phyloP scores from a whole-genome alignment of 2,797 vertebrate species.

The Paratrypauchen microcephalus region DNA sequence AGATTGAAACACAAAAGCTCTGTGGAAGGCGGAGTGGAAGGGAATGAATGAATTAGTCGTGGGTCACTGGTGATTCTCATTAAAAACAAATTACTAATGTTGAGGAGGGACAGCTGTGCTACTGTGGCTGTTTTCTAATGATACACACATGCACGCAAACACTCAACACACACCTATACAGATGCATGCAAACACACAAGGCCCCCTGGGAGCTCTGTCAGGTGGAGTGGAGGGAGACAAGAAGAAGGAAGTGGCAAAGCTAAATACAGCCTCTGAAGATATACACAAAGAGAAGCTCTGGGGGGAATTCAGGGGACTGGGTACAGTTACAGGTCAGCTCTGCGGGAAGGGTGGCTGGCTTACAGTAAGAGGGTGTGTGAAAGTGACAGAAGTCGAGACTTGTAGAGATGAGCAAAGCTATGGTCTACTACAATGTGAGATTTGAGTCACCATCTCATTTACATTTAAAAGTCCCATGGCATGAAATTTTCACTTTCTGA shows the following conservation, averaged over 20 bases:
- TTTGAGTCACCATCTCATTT: not conserved
- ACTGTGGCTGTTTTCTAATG: conserved; percentile 95
- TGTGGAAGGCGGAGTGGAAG: conserved; percentile 83
- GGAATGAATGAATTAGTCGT: conserved; percentile 99
- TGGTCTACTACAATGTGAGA: not conserved
- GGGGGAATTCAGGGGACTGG: conserved; percentile 21
- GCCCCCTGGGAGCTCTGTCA: conserved; percentile 80
- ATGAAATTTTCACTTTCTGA: too few relatives aligned
- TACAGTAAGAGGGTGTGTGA: not conserved
- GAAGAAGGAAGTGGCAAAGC: conserved; percentile 77
- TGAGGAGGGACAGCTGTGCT: conserved; percentile 99
- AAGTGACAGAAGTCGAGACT: not conserved
- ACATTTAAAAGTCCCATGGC: too few relatives aligned
- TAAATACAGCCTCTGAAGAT: conserved; percentile 60
- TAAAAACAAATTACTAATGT: conserved; percentile 99
- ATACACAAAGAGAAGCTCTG: conserved; percentile 28
- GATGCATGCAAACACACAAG: conserved; percentile 40
- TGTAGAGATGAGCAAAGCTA: not conserved
- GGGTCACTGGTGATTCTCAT: conserved; percentile 99
- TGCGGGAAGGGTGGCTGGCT: not conserved
- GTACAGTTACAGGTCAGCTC: conserved; percentile 29
- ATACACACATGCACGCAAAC: conserved; percentile 82
- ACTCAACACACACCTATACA: conserved; percentile 71
- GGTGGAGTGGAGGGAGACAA: conserved; percentile 77
- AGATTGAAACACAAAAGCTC: conserved; percentile 78